Evolutionary conservation across 2,113 vertebrate species (phyloP).

Genomic region (Gnathonemus echidnorhynchus): DNA sequence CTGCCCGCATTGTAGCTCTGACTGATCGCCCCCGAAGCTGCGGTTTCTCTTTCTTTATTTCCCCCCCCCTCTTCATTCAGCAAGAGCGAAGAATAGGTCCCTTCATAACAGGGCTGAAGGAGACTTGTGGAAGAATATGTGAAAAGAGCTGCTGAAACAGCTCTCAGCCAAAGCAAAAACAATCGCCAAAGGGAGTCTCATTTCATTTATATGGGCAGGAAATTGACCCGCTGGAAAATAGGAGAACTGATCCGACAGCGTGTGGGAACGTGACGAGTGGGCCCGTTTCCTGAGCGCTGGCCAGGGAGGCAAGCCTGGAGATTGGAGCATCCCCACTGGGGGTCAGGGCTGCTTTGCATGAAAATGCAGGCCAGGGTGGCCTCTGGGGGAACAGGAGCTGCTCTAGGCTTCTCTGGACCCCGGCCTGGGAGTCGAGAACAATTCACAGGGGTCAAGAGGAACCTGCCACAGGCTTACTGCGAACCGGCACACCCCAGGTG

Average conservation of each 20-base stretch:
- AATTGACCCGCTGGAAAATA: slow-evolving; percentile 29
- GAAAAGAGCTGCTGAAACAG: slow-evolving; percentile 37
- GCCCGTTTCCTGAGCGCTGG: not conserved
- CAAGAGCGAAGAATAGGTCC: slow-evolving; percentile 37
- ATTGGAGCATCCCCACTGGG: slow-evolving; percentile 6
- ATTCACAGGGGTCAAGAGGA: slow-evolving; percentile 15
- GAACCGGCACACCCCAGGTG: not conserved
- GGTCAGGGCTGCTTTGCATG: slow-evolving; percentile 23
- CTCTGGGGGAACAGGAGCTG: not conserved
- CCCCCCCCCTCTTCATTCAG: slow-evolving; percentile 21
- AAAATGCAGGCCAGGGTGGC: slow-evolving; percentile 23
- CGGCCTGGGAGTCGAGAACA: slow-evolving; percentile 6
- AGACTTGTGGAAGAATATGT: slow-evolving; percentile 30
- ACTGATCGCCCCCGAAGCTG: slow-evolving; percentile 37
- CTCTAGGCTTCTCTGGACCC: not conserved
- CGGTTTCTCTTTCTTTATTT: slow-evolving; percentile 26
- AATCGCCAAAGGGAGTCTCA: slow-evolving; percentile 34
- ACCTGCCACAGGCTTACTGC: not conserved
- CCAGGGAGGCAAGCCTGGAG: not conserved
- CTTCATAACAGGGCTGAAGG: slow-evolving; percentile 33
- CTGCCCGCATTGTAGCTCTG: slow-evolving; percentile 32
- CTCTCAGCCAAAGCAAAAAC: slow-evolving; percentile 42
- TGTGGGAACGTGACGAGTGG: slow-evolving; percentile 22
- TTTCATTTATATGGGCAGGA: slow-evolving; percentile 39
- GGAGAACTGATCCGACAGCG: slow-evolving; percentile 26